Evolutionary conservation across 2,888 invertebrate genomes (phyloP).

Genomic region (Chydorus sphaericus): DNA sequence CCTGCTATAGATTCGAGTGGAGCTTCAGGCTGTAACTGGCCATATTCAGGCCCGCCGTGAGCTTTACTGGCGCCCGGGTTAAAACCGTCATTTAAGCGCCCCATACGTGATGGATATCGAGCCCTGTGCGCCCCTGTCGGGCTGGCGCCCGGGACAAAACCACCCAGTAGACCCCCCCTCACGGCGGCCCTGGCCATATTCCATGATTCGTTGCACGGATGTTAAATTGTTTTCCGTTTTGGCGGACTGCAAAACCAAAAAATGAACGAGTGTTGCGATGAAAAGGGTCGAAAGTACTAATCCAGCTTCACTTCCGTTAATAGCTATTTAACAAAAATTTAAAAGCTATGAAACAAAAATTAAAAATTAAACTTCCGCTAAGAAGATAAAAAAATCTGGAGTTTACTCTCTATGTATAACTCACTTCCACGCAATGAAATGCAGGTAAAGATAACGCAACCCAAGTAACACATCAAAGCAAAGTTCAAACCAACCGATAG

Average conservation of each 20-base stretch:
- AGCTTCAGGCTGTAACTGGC: conserved; percentile 56
- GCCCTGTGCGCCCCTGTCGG: too few relatives aligned
- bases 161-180: too few relatives aligned
- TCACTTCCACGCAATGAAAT: conserved; percentile 45
- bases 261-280: conserved; percentile 39
- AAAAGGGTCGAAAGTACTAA: conserved; percentile 25
- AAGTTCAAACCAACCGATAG: conserved; percentile 88
- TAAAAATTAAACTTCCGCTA: not conserved
- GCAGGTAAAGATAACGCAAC: conserved; percentile 70
- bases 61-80: too few relatives aligned
- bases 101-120: too few relatives aligned
- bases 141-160: too few relatives aligned
- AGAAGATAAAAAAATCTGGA: conserved; percentile 17
- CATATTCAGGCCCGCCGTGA: too few relatives aligned
- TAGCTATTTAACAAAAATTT: too few relatives aligned
- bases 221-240: conserved; percentile 78
- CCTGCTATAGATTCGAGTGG: conserved; percentile 33
- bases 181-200: conserved; percentile 60
- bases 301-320: conserved; percentile 24
- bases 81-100: too few relatives aligned
- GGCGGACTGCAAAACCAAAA: conserved; percentile 85
- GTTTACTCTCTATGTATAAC: too few relatives aligned
- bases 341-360: not conserved
- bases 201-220: conserved; percentile 28
- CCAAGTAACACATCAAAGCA: conserved; percentile 72